Conservation (phyloP, 2,888 invertebrate species). For the Tiliacea citrago region DNA sequence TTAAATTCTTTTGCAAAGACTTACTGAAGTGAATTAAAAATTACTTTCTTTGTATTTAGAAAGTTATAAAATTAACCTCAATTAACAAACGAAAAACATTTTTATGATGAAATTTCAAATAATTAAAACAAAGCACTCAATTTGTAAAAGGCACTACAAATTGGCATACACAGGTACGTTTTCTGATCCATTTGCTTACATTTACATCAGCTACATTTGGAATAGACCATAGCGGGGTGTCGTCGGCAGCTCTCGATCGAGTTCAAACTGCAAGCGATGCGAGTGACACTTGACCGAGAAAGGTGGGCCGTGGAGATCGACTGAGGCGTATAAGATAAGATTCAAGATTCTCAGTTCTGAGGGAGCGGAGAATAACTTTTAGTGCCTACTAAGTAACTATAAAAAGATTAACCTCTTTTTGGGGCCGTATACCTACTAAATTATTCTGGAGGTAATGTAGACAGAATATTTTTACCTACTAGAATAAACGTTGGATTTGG, state of each 20-base stretch:
- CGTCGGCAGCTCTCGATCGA: conserved; percentile 35
- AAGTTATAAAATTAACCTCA: neutral
- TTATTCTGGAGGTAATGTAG: conserved; percentile 1
- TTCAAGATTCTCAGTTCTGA: neutral
- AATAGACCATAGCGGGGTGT: conserved; percentile 15
- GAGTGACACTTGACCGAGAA: conserved; percentile 68
- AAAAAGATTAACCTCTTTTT: neutral
- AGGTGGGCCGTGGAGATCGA: conserved; percentile 38
- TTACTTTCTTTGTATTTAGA: neutral
- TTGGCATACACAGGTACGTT: neutral
- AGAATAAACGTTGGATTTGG: neutral
- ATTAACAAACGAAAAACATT: neutral
- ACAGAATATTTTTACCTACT: neutral
- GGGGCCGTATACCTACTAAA: neutral
- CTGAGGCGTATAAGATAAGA: conserved; percentile 26
- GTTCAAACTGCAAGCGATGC: conserved; percentile 52
- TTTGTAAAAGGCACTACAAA: neutral
- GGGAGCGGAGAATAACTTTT: neutral
- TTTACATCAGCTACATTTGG: neutral
- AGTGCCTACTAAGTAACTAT: neutral
- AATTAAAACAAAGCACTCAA: neutral
- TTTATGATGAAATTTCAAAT: no score
- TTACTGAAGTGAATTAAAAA: neutral
- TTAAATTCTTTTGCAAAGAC: no score
- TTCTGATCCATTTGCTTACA: neutral